These are phyloP conservation scores for Leucophenga montana DNA, from an alignment of 2,888 invertebrate genomes.

Conservation along the genomic window DNA sequence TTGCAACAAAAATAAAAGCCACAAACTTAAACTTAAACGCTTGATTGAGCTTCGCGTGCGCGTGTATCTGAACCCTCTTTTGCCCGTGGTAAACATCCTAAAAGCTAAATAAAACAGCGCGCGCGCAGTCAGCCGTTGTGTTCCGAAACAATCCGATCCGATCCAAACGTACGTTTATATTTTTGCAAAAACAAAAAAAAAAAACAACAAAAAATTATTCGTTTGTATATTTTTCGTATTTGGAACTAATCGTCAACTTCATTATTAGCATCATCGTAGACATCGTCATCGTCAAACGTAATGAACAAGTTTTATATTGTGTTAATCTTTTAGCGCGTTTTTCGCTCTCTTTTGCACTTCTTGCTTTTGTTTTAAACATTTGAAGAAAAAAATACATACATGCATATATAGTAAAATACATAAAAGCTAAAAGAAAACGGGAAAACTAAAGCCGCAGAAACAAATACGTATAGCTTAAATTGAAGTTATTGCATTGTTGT, in stretches of 20 bases:
- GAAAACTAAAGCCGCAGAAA: not conserved
- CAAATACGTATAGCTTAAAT: not conserved
- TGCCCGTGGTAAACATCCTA: not conserved
- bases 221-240: constrained; percentile 8
- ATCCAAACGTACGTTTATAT: too few relatives aligned
- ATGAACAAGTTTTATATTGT: constrained; percentile 37
- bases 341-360: not conserved
- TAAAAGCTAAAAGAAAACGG: too few relatives aligned
- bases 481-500: too few relatives aligned
- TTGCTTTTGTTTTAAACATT: constrained; percentile 11
- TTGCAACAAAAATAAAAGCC: constrained; percentile 25
- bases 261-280: not conserved
- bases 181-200: too few relatives aligned
- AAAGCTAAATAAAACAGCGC: too few relatives aligned
- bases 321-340: constrained; percentile 18
- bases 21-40: constrained; percentile 31
- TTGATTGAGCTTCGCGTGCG: constrained; percentile 5
- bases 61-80: not conserved
- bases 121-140: too few relatives aligned
- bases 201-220: too few relatives aligned
- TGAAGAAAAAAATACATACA: constrained; percentile 10
- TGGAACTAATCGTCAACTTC: not conserved
- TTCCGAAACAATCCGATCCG: too few relatives aligned
- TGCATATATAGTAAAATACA: not conserved
- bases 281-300: constrained; percentile 24